A percentile compares a stretch with the other conserved stretches of the same genome.
Evolutionary conservation across 2,888 invertebrate genomes (phyloP).

Genomic region (Mamestra brassicae): DNA sequence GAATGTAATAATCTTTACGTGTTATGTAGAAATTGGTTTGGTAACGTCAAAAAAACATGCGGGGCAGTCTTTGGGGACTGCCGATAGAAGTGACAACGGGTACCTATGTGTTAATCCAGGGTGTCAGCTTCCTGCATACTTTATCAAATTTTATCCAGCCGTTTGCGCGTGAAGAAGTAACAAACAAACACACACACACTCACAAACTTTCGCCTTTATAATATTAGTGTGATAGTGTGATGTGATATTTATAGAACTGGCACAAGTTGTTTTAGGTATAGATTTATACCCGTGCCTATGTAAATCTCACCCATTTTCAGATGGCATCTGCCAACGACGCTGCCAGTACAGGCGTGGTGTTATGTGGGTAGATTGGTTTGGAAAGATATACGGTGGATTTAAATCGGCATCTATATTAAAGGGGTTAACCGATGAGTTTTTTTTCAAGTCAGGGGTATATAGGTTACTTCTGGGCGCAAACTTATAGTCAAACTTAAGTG

Average conservation of each 20-base stretch:
- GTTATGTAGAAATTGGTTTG: too few relatives aligned
- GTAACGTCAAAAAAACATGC: too few relatives aligned
- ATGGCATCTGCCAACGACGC: conserved; percentile 4
- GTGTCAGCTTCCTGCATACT: too few relatives aligned
- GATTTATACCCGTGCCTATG: not conserved
- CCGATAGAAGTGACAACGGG: too few relatives aligned
- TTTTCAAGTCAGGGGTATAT: not conserved
- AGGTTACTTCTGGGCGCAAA: not conserved
- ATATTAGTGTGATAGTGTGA: too few relatives aligned
- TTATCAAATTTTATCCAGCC: too few relatives aligned
- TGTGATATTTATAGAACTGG: not conserved
- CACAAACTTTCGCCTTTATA: too few relatives aligned
- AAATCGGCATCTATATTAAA: not conserved
- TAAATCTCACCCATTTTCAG: conserved; percentile 7
- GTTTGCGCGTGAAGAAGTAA: too few relatives aligned
- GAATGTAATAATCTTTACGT: not conserved
- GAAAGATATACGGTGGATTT: not conserved
- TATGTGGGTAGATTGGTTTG: not conserved
- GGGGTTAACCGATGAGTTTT: not conserved
- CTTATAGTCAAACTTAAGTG: not conserved
- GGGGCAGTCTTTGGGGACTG: too few relatives aligned
- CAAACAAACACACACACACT: too few relatives aligned
- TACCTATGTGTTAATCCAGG: too few relatives aligned
- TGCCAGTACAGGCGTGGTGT: conserved; percentile 35
- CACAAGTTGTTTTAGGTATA: not conserved